These are phyloP conservation scores for Parthenolecanium corni DNA, from an alignment of 2,888 invertebrate genomes.

Conservation along the genomic window DNA sequence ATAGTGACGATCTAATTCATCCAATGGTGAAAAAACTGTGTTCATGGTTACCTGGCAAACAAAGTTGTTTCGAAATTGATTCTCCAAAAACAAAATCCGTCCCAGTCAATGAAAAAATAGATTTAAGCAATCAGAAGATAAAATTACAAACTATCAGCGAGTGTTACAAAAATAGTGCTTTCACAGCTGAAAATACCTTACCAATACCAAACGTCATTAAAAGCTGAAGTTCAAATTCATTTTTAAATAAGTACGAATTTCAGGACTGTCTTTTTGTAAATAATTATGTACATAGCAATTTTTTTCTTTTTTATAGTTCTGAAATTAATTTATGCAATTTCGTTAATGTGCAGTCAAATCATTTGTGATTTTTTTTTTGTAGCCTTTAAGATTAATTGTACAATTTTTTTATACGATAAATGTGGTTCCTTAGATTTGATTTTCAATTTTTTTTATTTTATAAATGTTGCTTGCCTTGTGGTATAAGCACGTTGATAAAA, in stretches of 20 bases:
- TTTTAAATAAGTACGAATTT: background rate
- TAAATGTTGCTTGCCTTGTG: too few relatives aligned
- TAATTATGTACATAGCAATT: background rate
- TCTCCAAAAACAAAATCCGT: constrained; percentile 9
- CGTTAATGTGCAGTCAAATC: too few relatives aligned
- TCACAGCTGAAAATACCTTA: constrained; percentile 2
- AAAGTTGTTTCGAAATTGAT: constrained; percentile 30
- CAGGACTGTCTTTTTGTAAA: background rate
- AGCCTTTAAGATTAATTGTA: too few relatives aligned
- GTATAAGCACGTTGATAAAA: too few relatives aligned
- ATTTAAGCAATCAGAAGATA: constrained; percentile 7
- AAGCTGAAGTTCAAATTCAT: background rate
- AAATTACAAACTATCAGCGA: background rate
- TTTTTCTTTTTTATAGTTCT: background rate
- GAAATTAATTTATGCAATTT: too few relatives aligned
- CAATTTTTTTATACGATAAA: too few relatives aligned
- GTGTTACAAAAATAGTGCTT: constrained; percentile 8
- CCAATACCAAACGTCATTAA: background rate
- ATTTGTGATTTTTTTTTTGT: too few relatives aligned
- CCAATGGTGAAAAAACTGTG: constrained; percentile 49
- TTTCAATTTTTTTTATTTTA: too few relatives aligned
- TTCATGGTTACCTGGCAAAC: constrained; percentile 36
- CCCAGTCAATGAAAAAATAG: constrained; percentile 13
- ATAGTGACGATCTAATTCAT: constrained; percentile 55
- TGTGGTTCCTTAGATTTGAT: too few relatives aligned